phyloP scores from a whole-genome alignment of 2,113 vertebrate genomes.

The Lophius piscatorius region DNA sequence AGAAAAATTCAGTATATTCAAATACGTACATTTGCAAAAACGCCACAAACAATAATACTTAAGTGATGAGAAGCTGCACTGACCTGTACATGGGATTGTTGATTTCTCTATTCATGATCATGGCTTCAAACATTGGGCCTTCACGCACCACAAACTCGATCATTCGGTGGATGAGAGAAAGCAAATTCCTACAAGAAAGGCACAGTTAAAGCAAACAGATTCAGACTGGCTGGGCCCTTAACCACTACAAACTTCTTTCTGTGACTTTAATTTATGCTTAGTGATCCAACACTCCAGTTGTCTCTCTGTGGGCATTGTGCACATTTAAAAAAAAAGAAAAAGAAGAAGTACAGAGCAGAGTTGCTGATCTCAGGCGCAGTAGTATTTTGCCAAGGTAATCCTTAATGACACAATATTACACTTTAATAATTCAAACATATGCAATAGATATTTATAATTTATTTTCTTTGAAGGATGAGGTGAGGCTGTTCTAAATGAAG shows the following conservation, averaged over 20 bases:
- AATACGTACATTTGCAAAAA: neutral
- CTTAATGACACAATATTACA: too few species aligned
- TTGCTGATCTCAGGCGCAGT: too few species aligned
- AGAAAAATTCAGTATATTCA: neutral
- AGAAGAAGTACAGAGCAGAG: neutral
- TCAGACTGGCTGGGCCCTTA: conserved; percentile 82
- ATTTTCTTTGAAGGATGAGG: neutral
- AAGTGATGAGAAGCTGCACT: neutral
- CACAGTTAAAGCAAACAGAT: conserved; percentile 99
- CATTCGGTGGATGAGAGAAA: conserved; percentile 99
- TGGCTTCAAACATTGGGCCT: conserved; percentile 99
- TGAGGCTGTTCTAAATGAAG: neutral
- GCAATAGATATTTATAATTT: neutral
- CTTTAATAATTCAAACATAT: neutral
- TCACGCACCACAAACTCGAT: conserved; percentile 99
- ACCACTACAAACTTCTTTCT: conserved; percentile 49
- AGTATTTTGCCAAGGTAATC: too few species aligned
- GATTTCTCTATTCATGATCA: conserved; percentile 99
- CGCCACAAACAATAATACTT: neutral
- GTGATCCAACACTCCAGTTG: conserved; percentile 31
- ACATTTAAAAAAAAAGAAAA: neutral
- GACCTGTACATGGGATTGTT: conserved; percentile 99
- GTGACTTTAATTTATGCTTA: conserved; percentile 47
- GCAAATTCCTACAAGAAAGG: conserved; percentile 99
- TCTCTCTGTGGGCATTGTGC: neutral